Base-by-base conservation (phyloP, 2,797 vertebrate genomes). In the Ceyx erithaca region DNA sequence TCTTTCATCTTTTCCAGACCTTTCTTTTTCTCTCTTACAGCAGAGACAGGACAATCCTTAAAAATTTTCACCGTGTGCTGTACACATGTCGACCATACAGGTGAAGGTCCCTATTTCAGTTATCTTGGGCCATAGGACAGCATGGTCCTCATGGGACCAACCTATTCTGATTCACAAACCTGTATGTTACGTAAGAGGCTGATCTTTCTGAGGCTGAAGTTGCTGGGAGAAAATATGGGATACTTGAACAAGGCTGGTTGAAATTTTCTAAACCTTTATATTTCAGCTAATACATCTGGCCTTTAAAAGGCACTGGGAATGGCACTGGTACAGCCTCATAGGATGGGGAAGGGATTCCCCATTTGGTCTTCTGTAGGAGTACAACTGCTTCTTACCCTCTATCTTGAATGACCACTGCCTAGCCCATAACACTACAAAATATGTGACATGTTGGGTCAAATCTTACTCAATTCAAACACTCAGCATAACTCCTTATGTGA, bases 381-480 rank as follows among this genome's bases (percentile, higher is more conserved):
- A 31, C 18, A 91, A 17, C 31, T 4, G 23, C 40, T 85, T 72
- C 33, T 78, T 41, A 20, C 8, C 7, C 7, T 8, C 23, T 90
- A 13, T 48, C 58, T 48, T 40, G 51, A 92, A 72, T 7, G 25
- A 91, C 51, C 21, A 20, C 19, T 52, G 55, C 58, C 21, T 58
- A 59, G 66, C 23, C 51, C 51, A 5, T 21, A 69, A 33, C n/a
- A 33, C 43, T 71, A 69, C 10, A 55, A 31, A 40, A 33, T 37
- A 62, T 21, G 51, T 31, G 40, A 41, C 30, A 75, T 1, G 1
- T n/a, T 45, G 54, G 20, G 54, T 14, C n/a, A 71, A 48, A 85
- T 57, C 79, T 87, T 87, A 46, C 81, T 78, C 71, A 71, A 15
- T 41, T 80, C 69, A 66, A 80, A 66, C 61, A 62, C 55, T 89